A percentile compares a stretch with the other conserved stretches of the same genome.
Evolutionary conservation across 2,113 vertebrate species (phyloP).

Genomic region (Nothocercus nigrocapillus): DNA sequence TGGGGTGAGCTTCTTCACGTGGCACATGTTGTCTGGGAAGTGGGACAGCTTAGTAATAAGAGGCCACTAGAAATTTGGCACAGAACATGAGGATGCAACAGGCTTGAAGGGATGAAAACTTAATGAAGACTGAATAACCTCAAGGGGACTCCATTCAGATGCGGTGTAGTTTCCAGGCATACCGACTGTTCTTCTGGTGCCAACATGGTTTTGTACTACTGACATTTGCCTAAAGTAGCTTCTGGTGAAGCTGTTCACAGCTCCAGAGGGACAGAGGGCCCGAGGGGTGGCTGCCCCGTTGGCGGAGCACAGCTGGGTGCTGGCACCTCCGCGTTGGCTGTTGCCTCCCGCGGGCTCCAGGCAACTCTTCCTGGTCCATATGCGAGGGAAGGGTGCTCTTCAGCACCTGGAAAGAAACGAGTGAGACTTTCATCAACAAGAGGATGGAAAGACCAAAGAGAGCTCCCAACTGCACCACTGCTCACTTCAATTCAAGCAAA

Average conservation of each 20-base stretch:
- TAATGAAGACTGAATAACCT: neutral
- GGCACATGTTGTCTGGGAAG: neutral
- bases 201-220: neutral
- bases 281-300: neutral
- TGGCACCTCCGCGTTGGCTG: neutral
- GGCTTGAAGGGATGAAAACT: neutral
- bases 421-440: neutral
- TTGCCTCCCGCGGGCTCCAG: neutral
- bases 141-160: neutral
- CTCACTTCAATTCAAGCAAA: neutral
- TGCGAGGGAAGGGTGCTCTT: neutral
- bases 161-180: neutral
- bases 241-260: neutral
- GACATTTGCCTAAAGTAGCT: neutral
- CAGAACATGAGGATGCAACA: neutral
- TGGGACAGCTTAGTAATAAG: neutral
- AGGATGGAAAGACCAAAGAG: neutral
- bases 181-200: neutral
- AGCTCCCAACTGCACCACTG: neutral
- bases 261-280: neutral
- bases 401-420: neutral
- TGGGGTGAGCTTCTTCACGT: neutral
- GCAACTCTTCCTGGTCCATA: neutral
- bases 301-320: neutral
- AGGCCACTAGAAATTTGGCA: neutral